Conservation (phyloP, 2,888 invertebrate species). For the Habroteleia sp. region DNA sequence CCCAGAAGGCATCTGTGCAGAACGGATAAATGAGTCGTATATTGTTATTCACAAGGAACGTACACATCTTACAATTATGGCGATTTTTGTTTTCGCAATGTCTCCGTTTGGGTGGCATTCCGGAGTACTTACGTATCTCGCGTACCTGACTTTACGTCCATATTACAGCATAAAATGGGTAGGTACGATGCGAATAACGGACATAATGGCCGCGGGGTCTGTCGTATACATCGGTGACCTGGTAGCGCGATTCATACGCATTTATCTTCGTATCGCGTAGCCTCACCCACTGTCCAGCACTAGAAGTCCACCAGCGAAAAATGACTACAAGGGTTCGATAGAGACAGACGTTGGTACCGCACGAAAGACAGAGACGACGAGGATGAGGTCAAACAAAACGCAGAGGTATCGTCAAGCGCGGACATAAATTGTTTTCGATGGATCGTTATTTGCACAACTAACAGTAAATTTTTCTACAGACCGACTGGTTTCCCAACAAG, state of each 20-base stretch:
- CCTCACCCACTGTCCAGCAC: constrained; percentile 64
- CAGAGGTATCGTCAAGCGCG: constrained; percentile 60
- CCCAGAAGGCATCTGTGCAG: too few relatives aligned
- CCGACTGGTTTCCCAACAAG: constrained; percentile 38
- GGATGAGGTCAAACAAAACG: constrained; percentile 62
- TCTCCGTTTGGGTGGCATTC: constrained; percentile 11
- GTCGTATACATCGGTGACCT: constrained; percentile 65
- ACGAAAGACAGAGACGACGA: constrained; percentile 38
- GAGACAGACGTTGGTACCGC: constrained; percentile 14
- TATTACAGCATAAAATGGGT: constrained; percentile 62
- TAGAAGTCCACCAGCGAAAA: constrained; percentile 59
- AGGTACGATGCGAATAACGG: constrained; percentile 68
- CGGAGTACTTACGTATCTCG: constrained; percentile 20
- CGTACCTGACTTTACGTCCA: constrained; percentile 28
- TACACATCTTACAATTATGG: too few relatives aligned
- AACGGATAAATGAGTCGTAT: too few relatives aligned
- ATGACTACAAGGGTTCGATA: constrained; percentile 51
- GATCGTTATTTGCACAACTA: constrained; percentile 62
- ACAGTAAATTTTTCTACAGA: constrained; percentile 57
- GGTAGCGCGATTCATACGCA: constrained; percentile 67
- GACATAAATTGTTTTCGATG: constrained; percentile 61
- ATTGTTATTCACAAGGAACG: too few relatives aligned
- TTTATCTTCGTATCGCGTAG: constrained; percentile 66
- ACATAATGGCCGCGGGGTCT: constrained; percentile 67
- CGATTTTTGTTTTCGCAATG: too few relatives aligned